Base-by-base conservation (phyloP, 2,888 invertebrate genomes). In the Chloromyia formosa region DNA sequence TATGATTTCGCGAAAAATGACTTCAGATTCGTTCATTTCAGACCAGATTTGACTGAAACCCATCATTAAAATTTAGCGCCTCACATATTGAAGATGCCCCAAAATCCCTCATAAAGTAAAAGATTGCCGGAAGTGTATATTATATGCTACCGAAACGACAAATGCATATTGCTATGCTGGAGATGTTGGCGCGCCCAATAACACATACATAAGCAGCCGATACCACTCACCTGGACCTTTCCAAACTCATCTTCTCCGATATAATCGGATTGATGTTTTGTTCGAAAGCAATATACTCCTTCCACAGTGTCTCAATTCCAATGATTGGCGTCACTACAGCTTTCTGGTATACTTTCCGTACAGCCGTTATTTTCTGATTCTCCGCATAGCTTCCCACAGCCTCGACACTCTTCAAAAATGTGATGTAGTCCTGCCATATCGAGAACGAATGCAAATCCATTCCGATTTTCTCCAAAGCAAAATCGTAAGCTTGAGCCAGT, bases 401-500 rank as follows among this genome's bases (percentile, higher is more conserved):
- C 79, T 98, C 98, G 0, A 97, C 97, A 66, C 94, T 91, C 84
- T 97, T 98, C 75, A 99, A 86, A 84, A 99, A 99, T 60, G 92
- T 93, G 0, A 99, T 95, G 82, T 99, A 99, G 82, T 99, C 99
- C 81, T 94, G 94, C 97, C 98, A 99, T 77, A 99, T 95, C 9
- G 94, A 92, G 84, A 95, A 97, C 0, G 98, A 96, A 86, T 97
- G 95, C 80, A 98, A 93, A 83, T 99, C 99, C 91, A 99, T 93
- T 0, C 99, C 99, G 79, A 99, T 98, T 86, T 98, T 98, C 78
- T 99, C 99, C 78, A 99, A 86, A 0, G 99, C 98, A 86, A 99
- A 99, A 86, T 99, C 98, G 84, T 98, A 99, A 0, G 99, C 98
- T 84, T 99, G 97, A 0, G 98, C 98, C 94, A 99, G 95, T 87